These are phyloP conservation scores for Pterobdella sp. DNA, from an alignment of 2,888 invertebrate genomes.

Conservation along the genomic window DNA sequence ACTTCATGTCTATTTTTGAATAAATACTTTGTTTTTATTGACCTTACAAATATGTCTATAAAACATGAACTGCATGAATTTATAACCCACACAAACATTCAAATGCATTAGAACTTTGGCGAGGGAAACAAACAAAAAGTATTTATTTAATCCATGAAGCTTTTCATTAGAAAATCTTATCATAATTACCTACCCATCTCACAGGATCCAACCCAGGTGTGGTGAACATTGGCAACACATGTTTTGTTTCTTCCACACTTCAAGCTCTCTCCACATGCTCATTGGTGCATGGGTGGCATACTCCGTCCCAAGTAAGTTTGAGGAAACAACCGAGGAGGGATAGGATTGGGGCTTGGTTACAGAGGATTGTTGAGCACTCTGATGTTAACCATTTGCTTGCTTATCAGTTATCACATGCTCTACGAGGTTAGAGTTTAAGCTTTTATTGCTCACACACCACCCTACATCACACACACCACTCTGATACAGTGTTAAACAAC, in stretches of 20 bases:
- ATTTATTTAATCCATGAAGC: not conserved
- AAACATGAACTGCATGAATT: too few species aligned
- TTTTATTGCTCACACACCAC: not conserved
- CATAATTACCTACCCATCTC: slow-evolving; percentile 25
- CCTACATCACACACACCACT: not conserved
- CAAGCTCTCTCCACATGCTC: slow-evolving; percentile 83
- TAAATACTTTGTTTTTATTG: too few species aligned
- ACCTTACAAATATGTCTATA: too few species aligned
- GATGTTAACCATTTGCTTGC: slow-evolving; percentile 39
- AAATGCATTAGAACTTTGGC: too few species aligned
- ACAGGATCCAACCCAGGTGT: slow-evolving; percentile 59
- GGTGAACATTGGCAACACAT: slow-evolving; percentile 82
- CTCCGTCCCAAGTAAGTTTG: too few species aligned
- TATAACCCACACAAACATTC: too few species aligned
- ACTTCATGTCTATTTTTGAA: too few species aligned
- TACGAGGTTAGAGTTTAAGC: slow-evolving; percentile 41
- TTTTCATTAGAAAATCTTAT: not conserved
- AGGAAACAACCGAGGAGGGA: too few species aligned
- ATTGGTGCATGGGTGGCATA: slow-evolving; percentile 72
- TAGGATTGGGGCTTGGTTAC: too few species aligned
- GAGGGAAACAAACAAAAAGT: too few species aligned
- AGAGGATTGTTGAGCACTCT: slow-evolving; percentile 41
- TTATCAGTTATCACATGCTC: slow-evolving; percentile 40
- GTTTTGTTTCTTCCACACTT: slow-evolving; percentile 81
- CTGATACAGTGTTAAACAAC: slow-evolving; percentile 45